Evolutionary conservation across 1,140 invertebrate genomes (phyloP), one percentile per base, ranked within the genome.

Genomic region (Bombus waltoni): DNA sequence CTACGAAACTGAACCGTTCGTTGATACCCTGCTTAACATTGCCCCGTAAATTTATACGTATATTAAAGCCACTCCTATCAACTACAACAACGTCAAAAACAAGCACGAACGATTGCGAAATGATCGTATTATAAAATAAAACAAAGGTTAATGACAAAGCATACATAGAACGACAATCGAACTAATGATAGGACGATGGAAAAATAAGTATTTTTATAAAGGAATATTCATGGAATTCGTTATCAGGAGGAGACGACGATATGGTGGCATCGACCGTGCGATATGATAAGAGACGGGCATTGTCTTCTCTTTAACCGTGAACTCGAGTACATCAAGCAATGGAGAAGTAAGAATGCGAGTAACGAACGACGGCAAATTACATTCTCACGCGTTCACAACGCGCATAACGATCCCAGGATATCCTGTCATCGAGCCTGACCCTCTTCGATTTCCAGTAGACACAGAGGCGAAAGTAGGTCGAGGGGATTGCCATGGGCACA

Each of bases 351-450:
- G 35, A n/a, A 10, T 38, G 35, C 40, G 32, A 3, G 0, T 13
- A 18, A 72, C 25, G 13, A 53, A 40, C 13, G 68, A 32, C 53
- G 42, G 57, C 44, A 80, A 85, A 84, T 83, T 83, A 65, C 53
- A 57, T 85, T 72, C 76, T 80, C 83, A 53, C 83, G 47, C 47
- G 82, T 71, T 53, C 59, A 11, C 57, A 11, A 65, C 57, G 57
- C n/a, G 8, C n/a, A 22, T 84, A 59, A 79, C 82, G 75, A 79
- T 62, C 83, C 40, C 77, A 85, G 83, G 83, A 85, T 85, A 85
- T 85, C 83, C 83, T 85, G 83, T 85, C 83, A 80, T 85, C 83
- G 83, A 53, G 83, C 42, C 68, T 85, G 83, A 85, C 83, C 83
- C 83, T 85, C 83, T 85, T 85, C 83, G 83, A 85, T 85, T 85